phyloP scores from a whole-genome alignment of 2,888 invertebrate genomes.

The Polylopha cassiicola region DNA sequence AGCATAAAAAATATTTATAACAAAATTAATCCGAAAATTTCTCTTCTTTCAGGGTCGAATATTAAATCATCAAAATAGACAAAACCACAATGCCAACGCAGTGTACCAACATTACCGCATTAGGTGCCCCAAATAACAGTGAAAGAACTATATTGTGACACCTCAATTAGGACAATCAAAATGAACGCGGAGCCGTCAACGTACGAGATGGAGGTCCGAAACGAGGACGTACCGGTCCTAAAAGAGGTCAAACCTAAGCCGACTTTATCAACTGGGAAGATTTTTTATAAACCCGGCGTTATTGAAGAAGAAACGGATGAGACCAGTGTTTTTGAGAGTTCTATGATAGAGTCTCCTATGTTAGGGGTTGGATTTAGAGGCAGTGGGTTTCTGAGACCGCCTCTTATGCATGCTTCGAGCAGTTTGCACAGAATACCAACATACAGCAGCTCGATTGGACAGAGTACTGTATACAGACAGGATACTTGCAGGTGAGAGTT shows the following conservation, averaged over 20 bases:
- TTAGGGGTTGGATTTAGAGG: constrained; percentile 45
- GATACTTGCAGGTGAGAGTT: constrained; percentile 75
- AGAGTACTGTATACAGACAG: constrained; percentile 72
- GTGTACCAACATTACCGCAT: background rate
- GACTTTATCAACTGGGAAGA: constrained; percentile 55
- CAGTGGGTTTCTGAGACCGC: constrained; percentile 49
- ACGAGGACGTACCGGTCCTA: constrained; percentile 40
- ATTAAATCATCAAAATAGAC: background rate
- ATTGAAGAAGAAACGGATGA: constrained; percentile 69
- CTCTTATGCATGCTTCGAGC: constrained; percentile 53
- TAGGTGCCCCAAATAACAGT: constrained; percentile 25
- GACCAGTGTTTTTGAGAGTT: constrained; percentile 67
- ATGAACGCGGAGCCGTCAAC: constrained; percentile 50
- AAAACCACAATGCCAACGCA: constrained; percentile 6
- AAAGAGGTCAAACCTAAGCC: constrained; percentile 43
- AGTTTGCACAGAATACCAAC: constrained; percentile 78
- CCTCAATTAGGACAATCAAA: constrained; percentile 21
- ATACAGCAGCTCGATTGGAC: constrained; percentile 78
- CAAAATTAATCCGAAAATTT: too few relatives aligned
- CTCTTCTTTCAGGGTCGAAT: constrained; percentile 9
- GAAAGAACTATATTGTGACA: constrained; percentile 46
- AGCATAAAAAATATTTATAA: too few relatives aligned
- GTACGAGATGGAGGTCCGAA: constrained; percentile 58
- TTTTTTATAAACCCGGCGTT: constrained; percentile 69
- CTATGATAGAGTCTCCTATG: constrained; percentile 65